Percentiles rank a stretch among this genome's conserved stretches.
Evolutionary conservation across 2,888 invertebrate species (phyloP).

Genomic region (Callimorpha dominula): DNA sequence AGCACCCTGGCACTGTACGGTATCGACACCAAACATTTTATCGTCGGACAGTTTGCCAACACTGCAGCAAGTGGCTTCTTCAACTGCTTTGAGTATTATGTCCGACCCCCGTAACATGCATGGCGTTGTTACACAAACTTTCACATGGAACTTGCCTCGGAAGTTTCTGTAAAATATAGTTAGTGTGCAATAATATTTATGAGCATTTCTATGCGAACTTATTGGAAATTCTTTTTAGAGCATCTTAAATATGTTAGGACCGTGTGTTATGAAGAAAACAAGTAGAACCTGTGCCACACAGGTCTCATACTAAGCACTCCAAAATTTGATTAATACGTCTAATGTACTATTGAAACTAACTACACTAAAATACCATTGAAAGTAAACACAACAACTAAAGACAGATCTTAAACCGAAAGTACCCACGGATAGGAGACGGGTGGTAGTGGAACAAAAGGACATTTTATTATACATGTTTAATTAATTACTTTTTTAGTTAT

Average conservation of each 20-base stretch:
- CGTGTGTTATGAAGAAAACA: too few species aligned
- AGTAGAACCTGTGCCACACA: too few species aligned
- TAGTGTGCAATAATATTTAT: neutral
- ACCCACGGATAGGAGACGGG: too few species aligned
- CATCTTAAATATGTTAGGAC: neutral
- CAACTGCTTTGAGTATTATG: slow-evolving; percentile 64
- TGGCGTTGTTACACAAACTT: slow-evolving; percentile 76
- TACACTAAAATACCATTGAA: too few species aligned
- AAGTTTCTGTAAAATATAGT: slow-evolving; percentile 56
- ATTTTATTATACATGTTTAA: too few species aligned
- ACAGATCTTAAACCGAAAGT: too few species aligned
- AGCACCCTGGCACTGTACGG: slow-evolving; percentile 77
- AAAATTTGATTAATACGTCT: too few species aligned
- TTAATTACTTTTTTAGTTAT: too few species aligned
- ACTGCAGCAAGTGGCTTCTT: slow-evolving; percentile 66
- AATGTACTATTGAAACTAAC: too few species aligned
- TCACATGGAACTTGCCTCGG: slow-evolving; percentile 75
- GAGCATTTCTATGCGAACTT: neutral
- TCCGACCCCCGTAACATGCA: slow-evolving; percentile 80
- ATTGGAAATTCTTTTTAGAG: neutral
- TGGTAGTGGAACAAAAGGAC: too few species aligned
- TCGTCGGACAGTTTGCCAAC: slow-evolving; percentile 69
- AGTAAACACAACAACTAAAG: too few species aligned
- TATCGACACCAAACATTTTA: slow-evolving; percentile 74
- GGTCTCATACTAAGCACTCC: too few species aligned